phyloP scores from a whole-genome alignment of 2,113 vertebrate genomes.

The Semicossyphus pulcher region DNA sequence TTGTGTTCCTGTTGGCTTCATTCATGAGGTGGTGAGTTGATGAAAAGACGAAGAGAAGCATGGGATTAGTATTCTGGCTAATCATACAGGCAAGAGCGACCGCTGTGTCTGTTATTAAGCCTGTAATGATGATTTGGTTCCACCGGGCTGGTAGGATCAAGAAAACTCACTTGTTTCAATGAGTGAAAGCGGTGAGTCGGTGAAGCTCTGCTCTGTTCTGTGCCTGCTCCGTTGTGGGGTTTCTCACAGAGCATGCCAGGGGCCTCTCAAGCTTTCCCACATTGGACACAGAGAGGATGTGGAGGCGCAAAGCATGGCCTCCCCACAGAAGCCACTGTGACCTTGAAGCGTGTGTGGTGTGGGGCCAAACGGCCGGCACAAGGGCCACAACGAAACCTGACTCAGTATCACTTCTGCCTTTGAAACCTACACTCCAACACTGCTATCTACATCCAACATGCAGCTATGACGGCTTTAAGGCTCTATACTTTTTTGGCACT shows the following conservation, averaged over 20 bases:
- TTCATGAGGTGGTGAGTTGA: constrained; percentile 71
- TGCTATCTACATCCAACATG: constrained; percentile 6
- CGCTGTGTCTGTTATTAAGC: constrained; percentile 63
- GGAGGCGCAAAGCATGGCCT: constrained; percentile 70
- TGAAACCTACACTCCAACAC: constrained; percentile 29
- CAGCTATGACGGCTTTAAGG: neutral
- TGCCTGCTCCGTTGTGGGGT: constrained; percentile 68
- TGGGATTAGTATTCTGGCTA: constrained; percentile 61
- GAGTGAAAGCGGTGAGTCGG: constrained; percentile 60
- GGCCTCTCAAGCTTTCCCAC: constrained; percentile 76
- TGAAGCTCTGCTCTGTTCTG: constrained; percentile 47
- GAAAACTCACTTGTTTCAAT: constrained; percentile 52
- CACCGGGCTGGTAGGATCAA: constrained; percentile 47
- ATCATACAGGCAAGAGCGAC: constrained; percentile 62
- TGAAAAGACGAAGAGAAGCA: constrained; percentile 64
- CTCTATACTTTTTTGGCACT: neutral
- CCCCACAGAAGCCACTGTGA: constrained; percentile 77
- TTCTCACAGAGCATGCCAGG: constrained; percentile 75
- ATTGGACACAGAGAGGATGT: constrained; percentile 77
- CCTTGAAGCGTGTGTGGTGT: constrained; percentile 56
- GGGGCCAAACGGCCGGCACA: constrained; percentile 50
- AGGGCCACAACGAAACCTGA: constrained; percentile 50
- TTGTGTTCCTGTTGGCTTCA: constrained; percentile 70
- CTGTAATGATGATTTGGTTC: constrained; percentile 63
- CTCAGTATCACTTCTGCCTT: constrained; percentile 36